A percentile compares a stretch with the other conserved stretches of the same genome.
phyloP scores from a whole-genome alignment of 2,113 vertebrate species.

The Sterrhoptilus dennistouni region DNA sequence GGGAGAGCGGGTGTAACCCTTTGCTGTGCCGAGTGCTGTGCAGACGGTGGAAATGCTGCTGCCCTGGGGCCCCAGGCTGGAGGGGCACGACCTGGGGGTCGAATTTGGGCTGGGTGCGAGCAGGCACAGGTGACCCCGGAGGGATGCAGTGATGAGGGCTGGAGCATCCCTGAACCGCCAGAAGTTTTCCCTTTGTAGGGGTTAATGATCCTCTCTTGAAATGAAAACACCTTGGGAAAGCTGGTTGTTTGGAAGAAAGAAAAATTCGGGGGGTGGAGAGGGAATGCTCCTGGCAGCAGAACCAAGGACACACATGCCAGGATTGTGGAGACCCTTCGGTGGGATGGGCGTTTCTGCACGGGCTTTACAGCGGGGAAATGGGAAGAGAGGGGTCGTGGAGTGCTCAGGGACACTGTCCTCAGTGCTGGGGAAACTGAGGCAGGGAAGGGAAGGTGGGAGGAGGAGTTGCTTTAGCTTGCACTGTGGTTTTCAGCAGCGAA shows the following conservation, averaged over 20 bases:
- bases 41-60: not conserved
- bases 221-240: not conserved
- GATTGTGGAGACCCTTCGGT: not conserved
- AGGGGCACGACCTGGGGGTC: not conserved
- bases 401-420: not conserved
- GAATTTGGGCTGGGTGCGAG: not conserved
- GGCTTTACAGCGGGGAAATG: not conserved
- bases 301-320: not conserved
- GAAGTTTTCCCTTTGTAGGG: not conserved
- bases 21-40: not conserved
- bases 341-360: not conserved
- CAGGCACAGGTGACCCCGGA: rapidly evolving
- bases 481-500: not conserved
- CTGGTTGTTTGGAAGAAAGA: not conserved
- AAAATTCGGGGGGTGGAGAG: rapidly evolving
- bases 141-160: not conserved
- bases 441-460: not conserved
- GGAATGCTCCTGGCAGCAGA: not conserved
- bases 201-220: not conserved
- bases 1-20: conserved; percentile 55
- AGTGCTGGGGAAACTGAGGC: not conserved
- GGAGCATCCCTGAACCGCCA: not conserved
- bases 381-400: not conserved
- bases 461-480: not conserved
- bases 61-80: not conserved